Base-by-base conservation (phyloP, 2,113 vertebrate species). In the Lasiurus cinereus region DNA sequence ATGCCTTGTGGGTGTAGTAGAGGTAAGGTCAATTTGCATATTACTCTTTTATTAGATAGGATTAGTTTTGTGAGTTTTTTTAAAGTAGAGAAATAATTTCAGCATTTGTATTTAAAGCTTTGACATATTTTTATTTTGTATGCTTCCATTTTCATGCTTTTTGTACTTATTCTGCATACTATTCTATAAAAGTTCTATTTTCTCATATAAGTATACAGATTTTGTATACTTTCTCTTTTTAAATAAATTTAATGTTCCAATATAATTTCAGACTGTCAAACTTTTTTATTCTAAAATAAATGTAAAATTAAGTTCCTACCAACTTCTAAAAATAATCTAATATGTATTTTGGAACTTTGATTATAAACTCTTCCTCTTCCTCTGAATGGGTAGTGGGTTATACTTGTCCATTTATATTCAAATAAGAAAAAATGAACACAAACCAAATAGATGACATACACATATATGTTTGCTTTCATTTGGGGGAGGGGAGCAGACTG, bases 361-460 rank as follows among this genome's bases (percentile, higher is more conserved):
- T 6, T 31, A 1, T 93, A 69, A 85, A 76, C 15, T 73, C 10
- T 76, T 69, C 94, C 8, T 72, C 33, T 43, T 6, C 18, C 6
- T 93, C 33, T 89, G 11, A 93, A 67, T 72, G 8, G 10, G 2
- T 39, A 74, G 14, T 95, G 46, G 48, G 62, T 21, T 21, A 59
- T 52, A 62, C 3, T 83, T 88, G 29, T 62, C 82, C 5, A 67
- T 91, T 74, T 85, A 56, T 96, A 59, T 83, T 96, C 31, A 96
- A 83, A 31, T 8, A 66, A 88, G 29, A 94, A 95, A 43, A 91
- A 72, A 83, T 43, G 27, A 78, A 76, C 3, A 86, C 39, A 91
- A 90, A 84, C 6, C 22, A 82, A 52, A 77, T 67, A 90, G 70
- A 52, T 72, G 18, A 64, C 24, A 50, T 33, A 6, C 19, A 73